Evolutionary conservation across 2,888 invertebrate genomes (phyloP).

Genomic region (Cephus rjabovi): DNA sequence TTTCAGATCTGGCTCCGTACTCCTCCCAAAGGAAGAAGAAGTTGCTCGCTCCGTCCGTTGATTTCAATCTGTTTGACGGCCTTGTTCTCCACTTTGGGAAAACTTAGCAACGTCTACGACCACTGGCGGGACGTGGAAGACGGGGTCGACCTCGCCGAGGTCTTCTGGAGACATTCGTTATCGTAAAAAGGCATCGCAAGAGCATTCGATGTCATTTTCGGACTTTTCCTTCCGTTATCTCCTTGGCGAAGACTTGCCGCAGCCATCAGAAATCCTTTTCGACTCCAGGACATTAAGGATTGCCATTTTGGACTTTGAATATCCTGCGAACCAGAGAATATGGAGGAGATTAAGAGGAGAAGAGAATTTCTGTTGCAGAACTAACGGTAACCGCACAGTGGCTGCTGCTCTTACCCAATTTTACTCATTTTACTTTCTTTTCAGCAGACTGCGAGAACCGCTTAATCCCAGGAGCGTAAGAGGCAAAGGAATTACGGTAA

Average conservation of each 20-base stretch:
- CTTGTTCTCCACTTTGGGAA: conserved; percentile 30
- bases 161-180: conserved; percentile 39
- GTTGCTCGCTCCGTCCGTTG: conserved; percentile 35
- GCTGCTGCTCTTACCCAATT: too few species aligned
- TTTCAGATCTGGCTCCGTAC: conserved; percentile 51
- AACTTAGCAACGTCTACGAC: conserved; percentile 3
- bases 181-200: conserved; percentile 40
- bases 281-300: too few species aligned
- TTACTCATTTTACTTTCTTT: too few species aligned
- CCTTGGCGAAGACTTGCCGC: too few species aligned
- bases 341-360: too few species aligned
- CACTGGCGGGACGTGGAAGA: too few species aligned
- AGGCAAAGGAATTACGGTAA: conserved; percentile 48
- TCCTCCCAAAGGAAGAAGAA: conserved; percentile 20
- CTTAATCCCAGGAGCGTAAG: conserved; percentile 40
- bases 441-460: conserved; percentile 30
- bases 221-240: conserved; percentile 13
- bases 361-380: too few species aligned
- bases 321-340: too few species aligned
- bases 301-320: too few species aligned
- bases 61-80: conserved; percentile 55
- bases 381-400: too few species aligned
- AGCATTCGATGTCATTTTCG: conserved; percentile 24
- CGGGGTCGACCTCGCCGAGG: conserved; percentile 14
- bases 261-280: too few species aligned